Evolutionary conservation across 2,888 invertebrate genomes (phyloP).

Genomic region (Hypsopygia costalis): DNA sequence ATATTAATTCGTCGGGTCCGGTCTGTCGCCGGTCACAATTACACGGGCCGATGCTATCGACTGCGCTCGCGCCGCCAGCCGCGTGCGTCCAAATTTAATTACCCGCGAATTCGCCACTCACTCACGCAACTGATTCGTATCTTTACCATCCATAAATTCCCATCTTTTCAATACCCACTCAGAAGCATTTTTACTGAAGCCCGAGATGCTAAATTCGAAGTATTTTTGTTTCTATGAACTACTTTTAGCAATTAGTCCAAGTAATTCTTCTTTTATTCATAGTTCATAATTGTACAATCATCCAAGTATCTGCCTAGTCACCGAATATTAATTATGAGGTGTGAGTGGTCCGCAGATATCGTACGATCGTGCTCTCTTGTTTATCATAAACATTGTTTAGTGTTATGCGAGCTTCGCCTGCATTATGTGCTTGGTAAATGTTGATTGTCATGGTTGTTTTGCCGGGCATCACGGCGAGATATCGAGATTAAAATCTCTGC

Average conservation of each 20-base stretch:
- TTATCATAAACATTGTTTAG: conserved; percentile 59
- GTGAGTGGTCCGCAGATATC: conserved; percentile 34
- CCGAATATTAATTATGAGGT: conserved; percentile 69
- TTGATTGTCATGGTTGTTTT: conserved; percentile 58
- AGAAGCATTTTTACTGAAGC: no score
- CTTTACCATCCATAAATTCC: not conserved
- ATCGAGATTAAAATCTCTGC: conserved; percentile 55
- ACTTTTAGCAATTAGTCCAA: no score
- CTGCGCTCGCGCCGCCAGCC: conserved; percentile 33
- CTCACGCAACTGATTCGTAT: conserved; percentile 28
- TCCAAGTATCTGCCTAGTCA: conserved; percentile 52
- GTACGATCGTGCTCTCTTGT: conserved; percentile 39
- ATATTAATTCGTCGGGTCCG: conserved; percentile 44
- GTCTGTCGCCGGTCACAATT: conserved; percentile 44
- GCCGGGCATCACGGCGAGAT: conserved; percentile 53
- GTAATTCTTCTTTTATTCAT: conserved; percentile 17
- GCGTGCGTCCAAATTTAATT: conserved; percentile 62
- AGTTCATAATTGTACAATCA: conserved; percentile 32
- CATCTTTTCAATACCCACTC: no score
- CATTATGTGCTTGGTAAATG: conserved; percentile 49
- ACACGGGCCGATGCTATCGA: conserved; percentile 54
- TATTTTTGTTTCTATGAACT: no score
- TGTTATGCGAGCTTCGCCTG: conserved; percentile 45
- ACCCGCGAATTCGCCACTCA: conserved; percentile 56
- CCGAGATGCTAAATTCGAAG: no score